A percentile compares a stretch with the other conserved stretches of the same genome.
Evolutionary conservation across 2,888 invertebrate species (phyloP).

Genomic region (Amphipyra berbera): DNA sequence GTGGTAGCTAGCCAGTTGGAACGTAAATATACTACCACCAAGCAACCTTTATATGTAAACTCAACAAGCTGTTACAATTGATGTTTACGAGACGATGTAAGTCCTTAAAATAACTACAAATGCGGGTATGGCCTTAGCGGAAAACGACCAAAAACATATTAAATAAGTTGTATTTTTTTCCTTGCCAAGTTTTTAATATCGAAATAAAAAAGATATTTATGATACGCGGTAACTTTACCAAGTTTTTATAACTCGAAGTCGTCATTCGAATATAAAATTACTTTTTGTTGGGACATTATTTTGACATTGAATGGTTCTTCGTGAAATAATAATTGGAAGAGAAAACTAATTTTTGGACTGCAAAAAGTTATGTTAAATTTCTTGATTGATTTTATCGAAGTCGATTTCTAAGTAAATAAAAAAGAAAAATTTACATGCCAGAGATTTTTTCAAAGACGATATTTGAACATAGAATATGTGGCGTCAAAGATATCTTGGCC

Average conservation of each 20-base stretch:
- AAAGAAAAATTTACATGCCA: not conserved
- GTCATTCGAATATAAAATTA: conserved; percentile 53
- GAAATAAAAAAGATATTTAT: conserved; percentile 55
- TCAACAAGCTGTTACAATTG: too few relatives aligned
- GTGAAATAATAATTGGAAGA: conserved; percentile 28
- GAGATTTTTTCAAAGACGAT: too few relatives aligned
- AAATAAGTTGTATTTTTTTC: conserved; percentile 32
- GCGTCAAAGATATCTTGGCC: too few relatives aligned
- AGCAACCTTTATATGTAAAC: too few relatives aligned
- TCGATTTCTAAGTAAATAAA: not conserved
- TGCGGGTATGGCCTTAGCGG: not conserved
- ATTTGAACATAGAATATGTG: too few relatives aligned
- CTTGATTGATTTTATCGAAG: conserved; percentile 1
- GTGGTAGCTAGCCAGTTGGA: too few relatives aligned
- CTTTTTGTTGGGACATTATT: conserved; percentile 46
- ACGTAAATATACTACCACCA: too few relatives aligned
- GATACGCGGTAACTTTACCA: conserved; percentile 32
- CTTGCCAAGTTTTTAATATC: conserved; percentile 46
- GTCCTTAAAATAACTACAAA: not conserved
- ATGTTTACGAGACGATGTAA: not conserved
- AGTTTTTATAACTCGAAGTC: conserved; percentile 46
- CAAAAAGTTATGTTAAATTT: not conserved
- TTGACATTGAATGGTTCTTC: conserved; percentile 31
- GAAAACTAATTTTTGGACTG: conserved; percentile 4
- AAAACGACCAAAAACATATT: conserved; percentile 20